A percentile compares a stretch with the other conserved stretches of the same genome.
Evolutionary conservation across 2,888 invertebrate species (phyloP).

Genomic region (Thymelicus sylvestris): DNA sequence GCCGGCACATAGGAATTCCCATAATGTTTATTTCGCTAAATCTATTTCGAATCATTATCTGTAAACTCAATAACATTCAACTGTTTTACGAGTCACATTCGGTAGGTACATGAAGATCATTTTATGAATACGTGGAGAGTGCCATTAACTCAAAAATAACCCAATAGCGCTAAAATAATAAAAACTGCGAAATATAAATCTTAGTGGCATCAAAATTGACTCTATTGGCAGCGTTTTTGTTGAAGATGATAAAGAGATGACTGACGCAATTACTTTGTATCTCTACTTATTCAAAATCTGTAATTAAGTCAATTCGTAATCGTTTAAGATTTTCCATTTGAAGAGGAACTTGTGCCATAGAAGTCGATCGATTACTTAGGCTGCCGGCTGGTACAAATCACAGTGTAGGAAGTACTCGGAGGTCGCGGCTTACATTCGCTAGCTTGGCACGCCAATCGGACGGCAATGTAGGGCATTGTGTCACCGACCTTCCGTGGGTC

Average conservation of each 20-base stretch:
- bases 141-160: background rate
- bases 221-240: too few species aligned
- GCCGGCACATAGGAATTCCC: slow-evolving; percentile 2
- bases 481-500: slow-evolving; percentile 38
- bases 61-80: background rate
- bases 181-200: background rate
- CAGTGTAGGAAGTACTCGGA: slow-evolving; percentile 32
- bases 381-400: background rate
- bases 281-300: too few species aligned
- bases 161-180: background rate
- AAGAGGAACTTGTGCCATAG: background rate
- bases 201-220: background rate
- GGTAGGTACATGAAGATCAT: background rate
- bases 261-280: too few species aligned
- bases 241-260: too few species aligned
- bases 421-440: slow-evolving; percentile 23
- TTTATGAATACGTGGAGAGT: background rate
- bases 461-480: slow-evolving; percentile 41
- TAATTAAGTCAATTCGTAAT: too few species aligned
- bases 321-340: background rate
- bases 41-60: slow-evolving; percentile 6
- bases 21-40: slow-evolving; percentile 4
- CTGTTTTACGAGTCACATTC: slow-evolving; percentile 2
- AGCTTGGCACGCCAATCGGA: slow-evolving; percentile 27
- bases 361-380: background rate